These are phyloP conservation scores for Battus philenor DNA, from an alignment of 1,140 invertebrate genomes.

Conservation along the genomic window DNA sequence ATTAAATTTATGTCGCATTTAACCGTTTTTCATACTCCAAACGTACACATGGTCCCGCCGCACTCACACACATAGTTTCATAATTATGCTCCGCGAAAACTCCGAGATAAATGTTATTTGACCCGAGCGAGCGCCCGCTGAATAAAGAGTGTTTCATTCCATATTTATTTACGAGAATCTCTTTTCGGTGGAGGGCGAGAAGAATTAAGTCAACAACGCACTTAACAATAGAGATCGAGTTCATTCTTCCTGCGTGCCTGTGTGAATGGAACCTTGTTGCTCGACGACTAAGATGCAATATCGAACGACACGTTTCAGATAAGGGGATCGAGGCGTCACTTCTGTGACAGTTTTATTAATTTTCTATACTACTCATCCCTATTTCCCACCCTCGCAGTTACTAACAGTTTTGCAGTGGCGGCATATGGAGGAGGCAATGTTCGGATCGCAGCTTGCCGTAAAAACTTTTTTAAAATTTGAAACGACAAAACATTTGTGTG, in stretches of 20 bases:
- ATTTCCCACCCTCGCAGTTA: conserved; percentile 64
- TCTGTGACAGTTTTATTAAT: conserved; percentile 84
- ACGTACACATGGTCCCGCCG: conserved; percentile 25
- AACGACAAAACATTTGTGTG: conserved; percentile 16
- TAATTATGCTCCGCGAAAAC: conserved; percentile 3
- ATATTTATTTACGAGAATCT: conserved; percentile 65
- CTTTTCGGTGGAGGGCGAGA: conserved; percentile 50
- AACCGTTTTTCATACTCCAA: conserved; percentile 34
- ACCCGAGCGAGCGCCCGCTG: conserved; percentile 24
- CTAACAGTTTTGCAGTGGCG: conserved; percentile 43
- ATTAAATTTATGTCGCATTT: conserved; percentile 51
- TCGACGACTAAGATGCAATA: conserved; percentile 30
- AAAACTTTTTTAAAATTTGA: conserved; percentile 24
- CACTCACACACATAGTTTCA: conserved; percentile 18
- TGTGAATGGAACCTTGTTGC: conserved; percentile 30
- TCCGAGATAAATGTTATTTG: conserved; percentile 24
- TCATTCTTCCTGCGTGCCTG: conserved; percentile 25
- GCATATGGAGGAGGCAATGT: conserved; percentile 53
- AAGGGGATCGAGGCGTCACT: conserved; percentile 61
- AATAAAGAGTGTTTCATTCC: conserved; percentile 42
- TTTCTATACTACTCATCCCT: conserved; percentile 77
- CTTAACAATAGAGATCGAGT: conserved; percentile 55
- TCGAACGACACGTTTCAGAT: conserved; percentile 22
- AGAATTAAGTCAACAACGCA: conserved; percentile 67
- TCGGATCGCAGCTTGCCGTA: conserved; percentile 23